Conservation (phyloP, 2,797 vertebrate species). For the Mus spretus region DNA sequence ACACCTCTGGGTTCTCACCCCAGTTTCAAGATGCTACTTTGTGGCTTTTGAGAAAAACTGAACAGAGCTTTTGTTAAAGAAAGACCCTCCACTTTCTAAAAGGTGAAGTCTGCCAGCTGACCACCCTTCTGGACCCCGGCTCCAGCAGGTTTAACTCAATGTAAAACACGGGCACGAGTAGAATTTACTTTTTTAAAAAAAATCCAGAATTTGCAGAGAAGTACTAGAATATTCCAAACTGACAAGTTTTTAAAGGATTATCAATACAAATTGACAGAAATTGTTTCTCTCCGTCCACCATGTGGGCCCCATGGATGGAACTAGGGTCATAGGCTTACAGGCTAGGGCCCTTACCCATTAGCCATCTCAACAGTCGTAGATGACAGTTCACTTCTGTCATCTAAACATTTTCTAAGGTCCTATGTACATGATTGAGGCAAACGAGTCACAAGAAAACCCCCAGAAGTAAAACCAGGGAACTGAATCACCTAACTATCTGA, state of each 20-base stretch:
- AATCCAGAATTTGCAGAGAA: neutral
- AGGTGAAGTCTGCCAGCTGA: neutral
- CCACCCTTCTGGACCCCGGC: neutral
- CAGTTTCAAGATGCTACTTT: neutral
- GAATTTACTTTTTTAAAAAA: neutral
- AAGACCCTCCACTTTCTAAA: neutral
- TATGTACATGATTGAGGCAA: neutral
- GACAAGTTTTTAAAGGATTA: neutral
- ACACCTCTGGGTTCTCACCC: neutral
- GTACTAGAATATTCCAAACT: neutral
- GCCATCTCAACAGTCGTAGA: neutral
- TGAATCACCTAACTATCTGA: neutral
- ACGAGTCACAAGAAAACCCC: neutral
- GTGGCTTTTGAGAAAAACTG: no score
- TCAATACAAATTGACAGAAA: neutral
- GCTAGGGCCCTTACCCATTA: neutral
- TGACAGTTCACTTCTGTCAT: neutral
- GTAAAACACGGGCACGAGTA: neutral
- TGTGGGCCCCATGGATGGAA: neutral
- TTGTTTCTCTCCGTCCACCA: no score
- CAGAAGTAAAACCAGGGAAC: neutral
- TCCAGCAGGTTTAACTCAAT: neutral
- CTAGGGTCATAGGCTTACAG: neutral
- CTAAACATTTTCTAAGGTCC: neutral
- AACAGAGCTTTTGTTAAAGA: neutral